Percentiles rank a stretch among this genome's conserved stretches.
Evolutionary conservation across 2,888 invertebrate genomes (phyloP).

Genomic region (Eulithis testata): DNA sequence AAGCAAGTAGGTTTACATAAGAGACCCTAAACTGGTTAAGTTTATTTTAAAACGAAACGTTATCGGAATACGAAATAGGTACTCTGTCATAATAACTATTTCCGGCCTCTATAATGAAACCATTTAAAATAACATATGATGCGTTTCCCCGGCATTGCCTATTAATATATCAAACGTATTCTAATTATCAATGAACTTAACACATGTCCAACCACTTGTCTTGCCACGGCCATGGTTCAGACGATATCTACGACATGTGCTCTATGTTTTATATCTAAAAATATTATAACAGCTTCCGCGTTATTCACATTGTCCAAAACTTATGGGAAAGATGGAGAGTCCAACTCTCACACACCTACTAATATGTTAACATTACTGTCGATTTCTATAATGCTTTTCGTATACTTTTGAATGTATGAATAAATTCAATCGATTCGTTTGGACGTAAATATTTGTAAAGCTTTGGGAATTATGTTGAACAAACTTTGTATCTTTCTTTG

Average conservation of each 20-base stretch:
- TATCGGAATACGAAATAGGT: neutral
- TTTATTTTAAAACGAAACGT: neutral
- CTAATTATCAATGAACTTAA: conserved; percentile 34
- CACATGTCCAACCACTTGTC: conserved; percentile 37
- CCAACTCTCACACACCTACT: conserved; percentile 56
- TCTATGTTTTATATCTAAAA: conserved; percentile 45
- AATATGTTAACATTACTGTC: conserved; percentile 58
- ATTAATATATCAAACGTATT: conserved; percentile 11
- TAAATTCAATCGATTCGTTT: conserved; percentile 45
- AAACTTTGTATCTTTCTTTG: conserved; percentile 30
- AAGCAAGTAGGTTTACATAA: too few species aligned
- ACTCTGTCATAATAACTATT: conserved; percentile 3
- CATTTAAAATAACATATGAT: conserved; percentile 1
- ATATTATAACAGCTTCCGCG: conserved; percentile 58
- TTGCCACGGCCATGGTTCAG: conserved; percentile 23
- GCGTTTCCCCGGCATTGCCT: conserved; percentile 16
- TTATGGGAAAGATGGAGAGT: conserved; percentile 53
- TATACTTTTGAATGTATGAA: conserved; percentile 44
- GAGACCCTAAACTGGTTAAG: neutral
- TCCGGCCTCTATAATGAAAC: conserved; percentile 9
- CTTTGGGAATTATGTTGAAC: conserved; percentile 31
- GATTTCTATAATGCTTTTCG: conserved; percentile 51
- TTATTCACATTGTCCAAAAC: conserved; percentile 42
- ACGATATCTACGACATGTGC: conserved; percentile 40
- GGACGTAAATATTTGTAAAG: conserved; percentile 45